phyloP scores from a whole-genome alignment of 2,113 vertebrate species.

The Lagopus leucura region DNA sequence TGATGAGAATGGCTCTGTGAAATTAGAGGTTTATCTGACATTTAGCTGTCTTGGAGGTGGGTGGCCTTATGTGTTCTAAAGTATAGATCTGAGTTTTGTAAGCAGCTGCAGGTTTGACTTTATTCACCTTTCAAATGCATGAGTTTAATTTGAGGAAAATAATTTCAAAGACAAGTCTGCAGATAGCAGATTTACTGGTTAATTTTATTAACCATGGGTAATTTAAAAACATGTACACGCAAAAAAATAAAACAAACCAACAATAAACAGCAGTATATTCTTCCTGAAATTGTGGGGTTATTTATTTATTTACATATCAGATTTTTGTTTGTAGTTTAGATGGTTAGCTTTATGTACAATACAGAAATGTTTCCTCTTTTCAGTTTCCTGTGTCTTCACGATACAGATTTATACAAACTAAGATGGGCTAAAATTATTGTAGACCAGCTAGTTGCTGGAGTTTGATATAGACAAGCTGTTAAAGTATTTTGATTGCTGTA shows the following conservation, averaged over 20 bases:
- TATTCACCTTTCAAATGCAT: background rate
- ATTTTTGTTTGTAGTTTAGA: background rate
- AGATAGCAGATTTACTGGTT: background rate
- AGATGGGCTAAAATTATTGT: background rate
- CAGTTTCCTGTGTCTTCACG: background rate
- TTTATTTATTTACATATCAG: background rate
- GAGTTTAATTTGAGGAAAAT: background rate
- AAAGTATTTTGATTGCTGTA: background rate
- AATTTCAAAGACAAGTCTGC: background rate
- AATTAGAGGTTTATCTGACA: background rate
- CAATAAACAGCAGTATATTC: background rate
- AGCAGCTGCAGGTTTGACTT: background rate
- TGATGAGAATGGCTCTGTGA: background rate
- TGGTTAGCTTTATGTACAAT: background rate
- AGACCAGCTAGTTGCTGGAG: background rate
- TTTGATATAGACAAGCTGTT: background rate
- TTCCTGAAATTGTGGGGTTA: background rate
- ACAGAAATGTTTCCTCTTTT: slow-evolving; percentile 1
- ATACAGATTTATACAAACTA: slow-evolving; percentile 28
- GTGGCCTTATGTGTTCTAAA: background rate
- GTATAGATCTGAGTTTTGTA: background rate
- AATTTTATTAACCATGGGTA: background rate
- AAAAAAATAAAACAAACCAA: background rate
- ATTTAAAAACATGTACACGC: background rate
- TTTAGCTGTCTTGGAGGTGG: background rate